Base-by-base conservation (phyloP, 2,113 vertebrate species). In the Oostethus manadensis region DNA sequence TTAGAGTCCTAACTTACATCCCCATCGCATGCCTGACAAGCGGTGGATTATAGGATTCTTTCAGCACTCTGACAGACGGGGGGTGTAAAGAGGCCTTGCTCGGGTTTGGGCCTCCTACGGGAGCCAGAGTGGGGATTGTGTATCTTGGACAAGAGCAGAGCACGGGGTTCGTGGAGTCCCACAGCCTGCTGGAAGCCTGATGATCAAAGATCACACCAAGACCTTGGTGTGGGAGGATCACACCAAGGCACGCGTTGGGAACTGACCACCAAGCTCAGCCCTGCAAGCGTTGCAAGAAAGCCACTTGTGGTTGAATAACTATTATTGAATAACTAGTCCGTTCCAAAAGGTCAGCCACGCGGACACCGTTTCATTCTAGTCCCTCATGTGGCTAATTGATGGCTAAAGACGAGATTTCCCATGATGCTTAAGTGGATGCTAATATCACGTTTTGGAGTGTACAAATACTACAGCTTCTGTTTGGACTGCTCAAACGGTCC, bases 1-100 rank as follows among this genome's bases (percentile, higher is more conserved):
- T 68, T 54, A 61, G 35, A 29, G 21, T 68, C 53, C 69, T 63
- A 56, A 76, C 40, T 60, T 73, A 21, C 61, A 68, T 66, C 58
- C 66, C 56, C 16, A 21, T 64, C 61, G 63, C 61, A 64, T 62
- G 33, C 50, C 59, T 58, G 60, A 68, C 60, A 50, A 55, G 54
- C 22, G 17, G 10, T 20, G 54, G 73, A 74, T 80, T 72, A 82
- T 55, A 58, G 60, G 58, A 78, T 73, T 75, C 55, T 69, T 73
- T 56, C 57, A 58, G 55, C 10, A 45, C 16, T 45, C 46, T 61
- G 66, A 17, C 22, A 17, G 23, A 26, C 26, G 2, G 1, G 46
- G n/a, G 20, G 33, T 15, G 10, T 13, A 17, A 56, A 15, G 8
- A 47, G 53, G 46, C 15, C 58, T 44, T 33, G 23, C 1, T 10